Evolutionary conservation across 2,797 vertebrate species (phyloP).

Genomic region (Lutjanus campechanus): DNA sequence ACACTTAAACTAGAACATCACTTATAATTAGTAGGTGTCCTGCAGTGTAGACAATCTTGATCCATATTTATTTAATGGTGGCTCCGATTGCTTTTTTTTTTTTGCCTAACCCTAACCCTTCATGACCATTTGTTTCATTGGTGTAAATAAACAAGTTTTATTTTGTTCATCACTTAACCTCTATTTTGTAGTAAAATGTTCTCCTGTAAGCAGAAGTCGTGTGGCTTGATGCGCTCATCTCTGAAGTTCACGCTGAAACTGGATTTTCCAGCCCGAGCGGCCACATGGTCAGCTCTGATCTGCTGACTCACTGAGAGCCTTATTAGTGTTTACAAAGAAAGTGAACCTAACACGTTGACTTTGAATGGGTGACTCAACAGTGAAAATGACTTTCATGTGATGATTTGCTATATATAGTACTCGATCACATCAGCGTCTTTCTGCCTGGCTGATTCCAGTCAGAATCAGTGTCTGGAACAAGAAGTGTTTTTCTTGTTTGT

Average conservation of each 20-base stretch:
- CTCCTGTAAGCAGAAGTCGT: conserved; percentile 3
- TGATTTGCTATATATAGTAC: conserved; percentile 48
- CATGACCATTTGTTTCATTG: not conserved
- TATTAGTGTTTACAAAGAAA: conserved; percentile 48
- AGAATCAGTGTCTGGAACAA: conserved; percentile 5
- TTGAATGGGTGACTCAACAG: conserved; percentile 55
- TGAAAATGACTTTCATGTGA: conserved; percentile 53
- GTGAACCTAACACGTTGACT: conserved; percentile 25
- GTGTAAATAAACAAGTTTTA: not conserved
- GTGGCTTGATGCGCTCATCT: conserved; percentile 28
- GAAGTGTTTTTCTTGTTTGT: not conserved
- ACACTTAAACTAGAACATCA: too few relatives aligned
- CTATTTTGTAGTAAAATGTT: not conserved
- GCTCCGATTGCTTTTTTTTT: not conserved
- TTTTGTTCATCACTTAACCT: not conserved
- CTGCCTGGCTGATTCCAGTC: conserved; percentile 29
- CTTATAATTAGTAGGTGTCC: too few relatives aligned
- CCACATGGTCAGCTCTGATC: conserved; percentile 44
- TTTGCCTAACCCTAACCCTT: too few relatives aligned
- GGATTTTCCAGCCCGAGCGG: conserved; percentile 23
- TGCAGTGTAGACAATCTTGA: not conserved
- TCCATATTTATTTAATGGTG: not conserved
- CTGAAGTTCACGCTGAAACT: conserved; percentile 43
- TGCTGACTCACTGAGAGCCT: conserved; percentile 55
- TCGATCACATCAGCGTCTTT: conserved; percentile 43